These are phyloP conservation scores for Sebastes nivosus DNA, from an alignment of 2,797 vertebrate genomes.

Conservation along the genomic window DNA sequence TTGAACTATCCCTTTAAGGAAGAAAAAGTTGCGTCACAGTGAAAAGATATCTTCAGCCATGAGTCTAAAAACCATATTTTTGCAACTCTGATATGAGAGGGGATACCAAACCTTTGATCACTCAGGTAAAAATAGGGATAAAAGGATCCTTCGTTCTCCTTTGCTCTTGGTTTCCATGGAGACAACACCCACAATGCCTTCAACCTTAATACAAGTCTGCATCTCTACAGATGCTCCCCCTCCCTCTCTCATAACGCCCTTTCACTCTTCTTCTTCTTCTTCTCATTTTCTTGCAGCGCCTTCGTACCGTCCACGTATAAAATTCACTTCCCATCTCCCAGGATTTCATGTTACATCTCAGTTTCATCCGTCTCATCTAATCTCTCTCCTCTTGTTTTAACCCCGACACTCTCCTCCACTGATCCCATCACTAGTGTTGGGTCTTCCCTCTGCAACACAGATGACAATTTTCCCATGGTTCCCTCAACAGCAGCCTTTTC, in stretches of 20 bases:
- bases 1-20: not conserved
- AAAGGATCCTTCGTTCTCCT: slow-evolving; percentile 57
- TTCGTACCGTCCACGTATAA: not conserved
- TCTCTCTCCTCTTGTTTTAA: not conserved
- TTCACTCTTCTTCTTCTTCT: not conserved
- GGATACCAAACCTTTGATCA: slow-evolving; percentile 54
- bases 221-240: slow-evolving; percentile 22
- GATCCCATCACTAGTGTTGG: not conserved
- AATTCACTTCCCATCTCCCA: not conserved
- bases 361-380: not conserved
- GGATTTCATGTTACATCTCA: not conserved
- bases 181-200: slow-evolving; percentile 55
- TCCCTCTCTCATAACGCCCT: slow-evolving; percentile 24
- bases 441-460: slow-evolving; percentile 38
- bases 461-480: slow-evolving; percentile 66
- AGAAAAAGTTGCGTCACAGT: not conserved
- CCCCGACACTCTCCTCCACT: not conserved
- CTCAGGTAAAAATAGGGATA: slow-evolving; percentile 52
- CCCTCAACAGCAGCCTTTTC: slow-evolving; percentile 72
- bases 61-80: slow-evolving; percentile 26
- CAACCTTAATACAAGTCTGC: slow-evolving; percentile 35
- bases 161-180: slow-evolving; percentile 64
- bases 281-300: slow-evolving; percentile 16
- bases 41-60: not conserved
- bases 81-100: slow-evolving; percentile 11